Percentiles rank a stretch among this genome's conserved stretches.
phyloP scores from a whole-genome alignment of 2,113 vertebrate species.

The Progne subis region DNA sequence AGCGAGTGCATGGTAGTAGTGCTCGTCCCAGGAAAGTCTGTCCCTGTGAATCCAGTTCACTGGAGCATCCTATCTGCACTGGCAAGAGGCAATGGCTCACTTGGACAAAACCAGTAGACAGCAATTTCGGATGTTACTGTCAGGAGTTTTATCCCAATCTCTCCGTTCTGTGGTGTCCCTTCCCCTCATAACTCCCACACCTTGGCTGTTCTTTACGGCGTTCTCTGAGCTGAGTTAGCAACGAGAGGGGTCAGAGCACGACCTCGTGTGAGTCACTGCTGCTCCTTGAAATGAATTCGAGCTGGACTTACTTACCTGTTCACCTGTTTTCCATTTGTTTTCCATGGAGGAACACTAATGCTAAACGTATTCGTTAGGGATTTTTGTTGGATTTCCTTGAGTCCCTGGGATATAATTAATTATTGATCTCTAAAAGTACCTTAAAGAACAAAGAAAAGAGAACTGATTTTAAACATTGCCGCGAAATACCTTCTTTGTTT shows the following conservation, averaged over 20 bases:
- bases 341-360: not conserved
- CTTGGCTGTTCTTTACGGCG: not conserved
- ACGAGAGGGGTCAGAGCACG: not conserved
- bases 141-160: not conserved
- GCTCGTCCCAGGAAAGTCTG: not conserved
- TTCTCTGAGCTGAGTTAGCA: not conserved
- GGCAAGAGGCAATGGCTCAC: not conserved
- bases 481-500: not conserved
- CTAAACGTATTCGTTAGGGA: not conserved
- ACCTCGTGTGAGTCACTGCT: not conserved
- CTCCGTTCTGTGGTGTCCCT: not conserved
- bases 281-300: not conserved
- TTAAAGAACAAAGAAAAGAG: not conserved
- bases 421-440: not conserved
- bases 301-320: not conserved
- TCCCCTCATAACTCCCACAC: not conserved
- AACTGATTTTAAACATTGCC: not conserved
- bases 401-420: not conserved
- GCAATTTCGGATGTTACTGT: not conserved
- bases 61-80: not conserved
- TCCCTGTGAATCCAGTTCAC: rapidly evolving
- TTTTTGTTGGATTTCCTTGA: not conserved
- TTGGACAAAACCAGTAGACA: not conserved
- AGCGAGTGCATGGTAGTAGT: rapidly evolving
- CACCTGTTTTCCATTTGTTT: not conserved